Evolutionary conservation across 2,113 vertebrate genomes (phyloP), one percentile per base, ranked within the genome.

Genomic region (Myocastor coypus): DNA sequence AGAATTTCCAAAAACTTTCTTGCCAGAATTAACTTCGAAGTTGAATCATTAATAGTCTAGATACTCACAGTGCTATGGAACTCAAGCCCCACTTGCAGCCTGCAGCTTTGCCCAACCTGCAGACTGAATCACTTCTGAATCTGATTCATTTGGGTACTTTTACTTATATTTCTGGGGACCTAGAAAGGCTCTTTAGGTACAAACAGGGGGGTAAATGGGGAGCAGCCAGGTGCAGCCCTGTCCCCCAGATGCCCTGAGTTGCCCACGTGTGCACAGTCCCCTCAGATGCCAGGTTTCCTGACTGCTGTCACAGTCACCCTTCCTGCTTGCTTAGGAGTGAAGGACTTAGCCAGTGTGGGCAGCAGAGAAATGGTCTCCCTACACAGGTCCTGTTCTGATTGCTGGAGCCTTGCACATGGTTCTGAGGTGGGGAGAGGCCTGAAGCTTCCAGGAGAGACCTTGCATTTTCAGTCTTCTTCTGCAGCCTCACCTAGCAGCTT

Each of bases 271-370:
- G 0, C 7, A 8, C 55, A 52, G 37, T 22, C 6, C 3, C 28
- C 26, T 42, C 77, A 34, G n/a, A 22, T 1, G 3, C 42, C 34
- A 42, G 77, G 57, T 7, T 3, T 14, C 19, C 17, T 28, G 59
- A 42, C 24, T 1, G 13, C 19, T 12, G 34, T 1, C 13, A 6
- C 1, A 37, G 7, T 0, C 0, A 24, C 24, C 61, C 28, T 20
- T 1, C 32, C 7, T 3, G 50, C 37, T 30, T 26, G n/a, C 8
- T 57, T 59, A 3, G 26, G 16, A 64, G 55, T 7, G 50, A 20
- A 30, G 46, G 46, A 61, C 42, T 30, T 8, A 6, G 37, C 34
- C 12, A 7, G n/a, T 28, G 30, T 12, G 59, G 55, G 3, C 1
- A 5, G 9, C n/a, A 63, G 75, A 68, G 52, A 9, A 10, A 16